Conservation (phyloP, 2,888 invertebrate genomes). For the Thysanoteuthis rhombus region DNA sequence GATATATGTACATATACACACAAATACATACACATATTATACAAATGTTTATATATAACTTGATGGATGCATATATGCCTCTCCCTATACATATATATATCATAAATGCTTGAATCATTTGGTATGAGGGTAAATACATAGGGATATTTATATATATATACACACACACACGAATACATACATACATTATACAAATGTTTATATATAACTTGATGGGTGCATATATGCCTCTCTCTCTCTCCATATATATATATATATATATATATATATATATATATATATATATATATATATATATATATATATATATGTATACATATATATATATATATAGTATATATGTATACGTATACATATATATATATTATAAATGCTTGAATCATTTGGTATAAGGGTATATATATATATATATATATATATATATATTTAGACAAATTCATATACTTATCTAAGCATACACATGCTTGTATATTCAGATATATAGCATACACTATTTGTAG, state of each 20-base stretch:
- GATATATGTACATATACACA: too few species aligned
- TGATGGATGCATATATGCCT: too few species aligned
- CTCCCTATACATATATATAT: background rate
- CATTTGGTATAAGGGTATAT: background rate
- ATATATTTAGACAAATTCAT: background rate
- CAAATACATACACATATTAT: too few species aligned
- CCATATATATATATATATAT: background rate
- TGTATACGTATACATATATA: background rate
- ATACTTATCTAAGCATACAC: background rate
- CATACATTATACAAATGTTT: too few species aligned
- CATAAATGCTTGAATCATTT: too few species aligned
- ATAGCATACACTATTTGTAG: background rate
- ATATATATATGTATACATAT: background rate
- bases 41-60: too few species aligned
- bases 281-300: background rate
- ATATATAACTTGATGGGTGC: too few species aligned
- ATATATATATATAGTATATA: too few species aligned
- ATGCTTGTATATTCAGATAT: background rate
- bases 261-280: background rate
- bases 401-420: constrained; percentile 13
- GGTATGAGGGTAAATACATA: background rate
- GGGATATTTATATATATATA: background rate
- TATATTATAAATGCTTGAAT: too few species aligned
- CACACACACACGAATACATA: too few species aligned
- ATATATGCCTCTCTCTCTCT: too few species aligned